Evolutionary conservation across 2,113 vertebrate species (phyloP).

Genomic region (Gymnobelideus leadbeateri): DNA sequence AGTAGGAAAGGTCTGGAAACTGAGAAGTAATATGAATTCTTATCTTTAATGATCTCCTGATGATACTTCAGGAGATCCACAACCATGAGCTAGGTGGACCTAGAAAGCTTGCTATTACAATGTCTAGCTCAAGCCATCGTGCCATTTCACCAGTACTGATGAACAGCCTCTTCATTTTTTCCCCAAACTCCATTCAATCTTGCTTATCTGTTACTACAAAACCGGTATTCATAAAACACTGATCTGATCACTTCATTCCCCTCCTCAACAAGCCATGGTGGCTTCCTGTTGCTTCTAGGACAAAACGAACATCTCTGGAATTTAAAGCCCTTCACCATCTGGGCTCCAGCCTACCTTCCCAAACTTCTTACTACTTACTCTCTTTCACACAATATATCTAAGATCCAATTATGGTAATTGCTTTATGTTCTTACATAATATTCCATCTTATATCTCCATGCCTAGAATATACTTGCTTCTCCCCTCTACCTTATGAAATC

Average conservation of each 20-base stretch:
- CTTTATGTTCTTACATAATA: background rate
- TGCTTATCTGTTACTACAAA: background rate
- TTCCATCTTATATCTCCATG: background rate
- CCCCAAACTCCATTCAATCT: background rate
- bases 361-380: background rate
- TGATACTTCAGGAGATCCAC: background rate
- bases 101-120: background rate
- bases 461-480: background rate
- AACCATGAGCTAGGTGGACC: background rate
- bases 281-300: background rate
- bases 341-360: background rate
- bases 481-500: background rate
- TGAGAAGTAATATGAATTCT: too few species aligned
- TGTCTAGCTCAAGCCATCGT: background rate
- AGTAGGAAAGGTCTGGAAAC: background rate
- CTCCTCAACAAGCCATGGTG: background rate
- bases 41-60: background rate
- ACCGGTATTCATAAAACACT: background rate
- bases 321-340: background rate
- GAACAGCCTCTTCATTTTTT: background rate
- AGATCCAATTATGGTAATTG: background rate
- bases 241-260: background rate
- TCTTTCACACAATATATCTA: background rate
- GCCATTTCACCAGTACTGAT: background rate
- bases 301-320: background rate